Evolutionary conservation across 2,888 invertebrate genomes (phyloP).

Genomic region (Vandiemenella viatica): DNA sequence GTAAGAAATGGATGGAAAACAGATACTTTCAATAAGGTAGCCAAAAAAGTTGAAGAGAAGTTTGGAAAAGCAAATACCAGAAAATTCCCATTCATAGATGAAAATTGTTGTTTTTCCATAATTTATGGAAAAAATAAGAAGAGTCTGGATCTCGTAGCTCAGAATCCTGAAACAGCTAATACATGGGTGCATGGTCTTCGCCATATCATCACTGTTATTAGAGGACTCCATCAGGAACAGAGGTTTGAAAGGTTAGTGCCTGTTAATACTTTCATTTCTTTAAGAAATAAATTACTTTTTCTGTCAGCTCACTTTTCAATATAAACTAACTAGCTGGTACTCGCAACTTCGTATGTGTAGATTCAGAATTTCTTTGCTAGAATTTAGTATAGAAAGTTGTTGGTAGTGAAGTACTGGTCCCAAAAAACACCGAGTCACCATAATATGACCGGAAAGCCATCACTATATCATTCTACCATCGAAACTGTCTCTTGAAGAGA

Average conservation of each 20-base stretch:
- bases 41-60: constrained; percentile 21
- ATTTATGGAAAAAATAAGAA: constrained; percentile 22
- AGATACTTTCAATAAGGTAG: constrained; percentile 29
- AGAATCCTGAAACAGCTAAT: constrained; percentile 21
- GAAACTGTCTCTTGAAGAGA: too few relatives aligned
- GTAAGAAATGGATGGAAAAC: constrained; percentile 29
- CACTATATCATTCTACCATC: too few relatives aligned
- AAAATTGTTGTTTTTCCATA: constrained; percentile 26
- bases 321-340: too few relatives aligned
- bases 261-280: too few relatives aligned
- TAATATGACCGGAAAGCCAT: too few relatives aligned
- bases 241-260: constrained; percentile 20
- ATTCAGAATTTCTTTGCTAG: too few relatives aligned
- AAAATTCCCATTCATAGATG: constrained; percentile 19
- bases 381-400: too few relatives aligned
- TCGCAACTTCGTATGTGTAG: too few relatives aligned
- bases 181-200: constrained; percentile 25
- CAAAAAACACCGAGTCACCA: too few relatives aligned
- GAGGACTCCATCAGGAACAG: constrained; percentile 21
- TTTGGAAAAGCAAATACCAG: constrained; percentile 16
- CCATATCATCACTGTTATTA: constrained; percentile 23
- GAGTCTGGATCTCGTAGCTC: constrained; percentile 27
- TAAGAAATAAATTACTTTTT: too few relatives aligned
- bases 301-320: too few relatives aligned
- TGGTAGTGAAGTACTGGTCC: too few relatives aligned